Base-by-base conservation (phyloP, 2,888 invertebrate genomes). In the Frankliniella intonsa region DNA sequence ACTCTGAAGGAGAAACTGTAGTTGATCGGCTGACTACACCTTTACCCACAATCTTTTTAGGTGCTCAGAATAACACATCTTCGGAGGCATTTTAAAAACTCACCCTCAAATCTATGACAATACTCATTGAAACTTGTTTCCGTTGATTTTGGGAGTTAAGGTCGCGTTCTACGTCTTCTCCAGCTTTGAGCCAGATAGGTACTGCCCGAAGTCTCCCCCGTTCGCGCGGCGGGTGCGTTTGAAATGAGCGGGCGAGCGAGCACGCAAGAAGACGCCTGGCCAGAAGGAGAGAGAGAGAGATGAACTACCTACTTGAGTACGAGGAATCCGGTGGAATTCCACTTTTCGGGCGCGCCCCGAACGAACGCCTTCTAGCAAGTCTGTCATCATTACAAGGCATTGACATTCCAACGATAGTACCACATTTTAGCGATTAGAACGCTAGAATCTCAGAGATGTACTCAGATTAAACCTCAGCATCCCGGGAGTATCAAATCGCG, bases 331-430 rank as follows among this genome's bases (percentile, higher is more conserved):
- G 55, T 55, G 5, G 55, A 19, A 14, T 55, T 25, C 25, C 25
- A 10, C 25, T 76, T 76, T 76, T 76, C 25, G 22, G 12, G 25
- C 69, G 69, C 69, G 25, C 25, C 25, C 22, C 11, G 12, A 12
- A 25, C 8, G 25, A 25, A 76, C 69, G 69, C 69, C 25, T 76
- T 76, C 69, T 76, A 76, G 69, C 69, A 76, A 76, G 69, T 25
- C 69, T 76, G 69, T 76, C 69, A 76, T 76, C 69, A 76, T 76
- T 76, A 76, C 69, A 25, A 76, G 69, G 25, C 69, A 25, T 25
- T 76, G 22, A 76, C 69, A 76, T 76, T 76, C 69, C 69, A 25
- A 76, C 3, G 22, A 76, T 76, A 76, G 69, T 76, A 25, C 69
- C n/a, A 11, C 69, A 76, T 76, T 76, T 76, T 22, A 76, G 69